These are phyloP conservation scores for Brenthis hecate DNA, from an alignment of 2,888 invertebrate species.

Conservation along the genomic window DNA sequence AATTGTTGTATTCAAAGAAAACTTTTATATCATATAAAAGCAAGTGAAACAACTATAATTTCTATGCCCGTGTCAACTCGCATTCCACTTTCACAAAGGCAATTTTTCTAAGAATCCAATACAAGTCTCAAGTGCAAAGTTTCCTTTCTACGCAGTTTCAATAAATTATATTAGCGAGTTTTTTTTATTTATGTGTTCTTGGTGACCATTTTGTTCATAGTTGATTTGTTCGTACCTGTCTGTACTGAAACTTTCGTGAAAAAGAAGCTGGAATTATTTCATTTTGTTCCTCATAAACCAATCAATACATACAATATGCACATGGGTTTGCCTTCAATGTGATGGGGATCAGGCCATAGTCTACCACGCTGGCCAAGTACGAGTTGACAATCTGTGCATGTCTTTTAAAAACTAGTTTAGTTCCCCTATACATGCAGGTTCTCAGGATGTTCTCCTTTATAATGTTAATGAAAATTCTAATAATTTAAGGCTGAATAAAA, in stretches of 20 bases:
- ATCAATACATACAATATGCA: too few relatives aligned
- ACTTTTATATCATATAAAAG: constrained; percentile 13
- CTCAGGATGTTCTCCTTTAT: too few relatives aligned
- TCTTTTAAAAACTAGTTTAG: too few relatives aligned
- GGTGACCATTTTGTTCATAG: constrained; percentile 26
- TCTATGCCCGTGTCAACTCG: constrained; percentile 48
- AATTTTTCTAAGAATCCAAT: constrained; percentile 45
- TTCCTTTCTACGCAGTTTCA: constrained; percentile 44
- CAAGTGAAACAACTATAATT: constrained; percentile 30
- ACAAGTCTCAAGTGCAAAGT: constrained; percentile 57
- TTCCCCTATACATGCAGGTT: too few relatives aligned
- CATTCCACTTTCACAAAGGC: constrained; percentile 39
- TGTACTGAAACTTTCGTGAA: neutral
- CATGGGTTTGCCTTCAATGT: too few relatives aligned
- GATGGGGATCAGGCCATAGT: too few relatives aligned
- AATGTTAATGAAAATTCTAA: too few relatives aligned
- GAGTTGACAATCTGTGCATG: too few relatives aligned
- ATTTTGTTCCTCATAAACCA: too few relatives aligned
- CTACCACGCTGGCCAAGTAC: too few relatives aligned
- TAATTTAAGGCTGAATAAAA: too few relatives aligned
- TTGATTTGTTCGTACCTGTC: neutral
- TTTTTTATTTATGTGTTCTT: constrained; percentile 40
- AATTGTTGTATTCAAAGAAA: constrained; percentile 13
- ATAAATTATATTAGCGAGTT: constrained; percentile 47
- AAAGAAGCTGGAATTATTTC: too few relatives aligned